Base-by-base conservation (phyloP, 2,113 vertebrate genomes). In the Colistium nudipinnis region DNA sequence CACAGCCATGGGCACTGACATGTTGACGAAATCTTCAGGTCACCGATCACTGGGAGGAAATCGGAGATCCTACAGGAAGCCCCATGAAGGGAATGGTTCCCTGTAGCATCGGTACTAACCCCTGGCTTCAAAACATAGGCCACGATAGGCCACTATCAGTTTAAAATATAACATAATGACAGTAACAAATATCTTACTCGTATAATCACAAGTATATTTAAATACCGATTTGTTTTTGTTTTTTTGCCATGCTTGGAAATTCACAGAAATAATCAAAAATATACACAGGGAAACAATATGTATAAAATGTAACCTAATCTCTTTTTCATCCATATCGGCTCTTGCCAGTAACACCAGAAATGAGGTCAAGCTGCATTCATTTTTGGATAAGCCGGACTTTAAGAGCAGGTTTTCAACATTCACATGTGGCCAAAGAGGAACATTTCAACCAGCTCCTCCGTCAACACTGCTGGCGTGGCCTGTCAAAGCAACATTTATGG, bases 321-420 rank as follows among this genome's bases (percentile, higher is more conserved):
- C 41, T 71, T 63, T n/a, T 87, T 85, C 61, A 80, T 85, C 78
- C 76, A 81, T 84, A 70, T 68, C 69, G 72, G 81, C 73, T 79
- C 57, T 36, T 59, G 60, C 57, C 57, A 48, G 30, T 74, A 74
- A 78, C n/a, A 27, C 49, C 66, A 70, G 54, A 83, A 90, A 83
- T 84, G 16, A 85, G 88, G 86, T 89, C 87, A 86, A 30, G 41
- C 70, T 51, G 72, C 60, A 82, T 75, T 83, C 55, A 83, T 81
- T 82, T n/a, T 79, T 77, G 60, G 63, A 89, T 87, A 73, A 86
- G 78, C 76, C 19, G 71, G 74, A 72, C 69, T 81, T 84, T 52
- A 83, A 84, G 53, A 79, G 70, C 66, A 85, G 51, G 57, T 48
- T 81, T 67, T 76, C 13, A 70, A 80, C 78, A 81, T 52, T 51